Percentiles rank a stretch among this genome's conserved stretches.
Conservation (phyloP, 2,888 invertebrate species). For the Aspidiotus rigidus region DNA sequence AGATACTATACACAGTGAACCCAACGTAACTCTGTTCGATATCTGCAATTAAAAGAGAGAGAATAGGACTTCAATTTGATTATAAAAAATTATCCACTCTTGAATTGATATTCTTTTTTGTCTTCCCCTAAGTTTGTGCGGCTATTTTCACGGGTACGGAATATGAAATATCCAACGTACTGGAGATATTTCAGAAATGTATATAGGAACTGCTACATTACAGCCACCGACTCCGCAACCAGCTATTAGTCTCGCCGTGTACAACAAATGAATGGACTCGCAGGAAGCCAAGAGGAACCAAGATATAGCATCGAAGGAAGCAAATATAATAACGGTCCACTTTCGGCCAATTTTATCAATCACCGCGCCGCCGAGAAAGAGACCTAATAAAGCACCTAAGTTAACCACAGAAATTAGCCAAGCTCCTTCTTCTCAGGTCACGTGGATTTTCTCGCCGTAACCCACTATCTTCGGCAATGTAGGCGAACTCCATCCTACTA, state of each 20-base stretch:
- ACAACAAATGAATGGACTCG: constrained; percentile 26
- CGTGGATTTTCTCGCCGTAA: constrained; percentile 50
- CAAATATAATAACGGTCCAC: constrained; percentile 55
- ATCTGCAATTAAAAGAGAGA: constrained; percentile 45
- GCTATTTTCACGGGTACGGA: not conserved
- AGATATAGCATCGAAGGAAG: constrained; percentile 58
- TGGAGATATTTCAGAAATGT: constrained; percentile 75
- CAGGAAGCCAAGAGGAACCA: constrained; percentile 51
- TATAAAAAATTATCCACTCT: too few relatives aligned
- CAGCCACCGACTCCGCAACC: constrained; percentile 60
- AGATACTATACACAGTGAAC: constrained; percentile 69
- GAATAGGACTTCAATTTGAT: not conserved
- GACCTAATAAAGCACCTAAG: constrained; percentile 52
- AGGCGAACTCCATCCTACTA: constrained; percentile 48
- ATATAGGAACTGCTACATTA: constrained; percentile 70
- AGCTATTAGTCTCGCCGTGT: constrained; percentile 36
- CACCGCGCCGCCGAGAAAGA: constrained; percentile 50
- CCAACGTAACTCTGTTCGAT: constrained; percentile 69
- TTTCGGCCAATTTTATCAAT: constrained; percentile 61
- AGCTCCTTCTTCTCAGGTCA: constrained; percentile 52
- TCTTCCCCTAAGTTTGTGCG: not conserved
- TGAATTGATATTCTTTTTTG: too few relatives aligned
- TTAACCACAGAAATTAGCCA: constrained; percentile 66
- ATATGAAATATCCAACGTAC: constrained; percentile 43
- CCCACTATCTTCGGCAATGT: constrained; percentile 43